Conservation (phyloP, 2,888 invertebrate species). For the Polyploca ridens region DNA sequence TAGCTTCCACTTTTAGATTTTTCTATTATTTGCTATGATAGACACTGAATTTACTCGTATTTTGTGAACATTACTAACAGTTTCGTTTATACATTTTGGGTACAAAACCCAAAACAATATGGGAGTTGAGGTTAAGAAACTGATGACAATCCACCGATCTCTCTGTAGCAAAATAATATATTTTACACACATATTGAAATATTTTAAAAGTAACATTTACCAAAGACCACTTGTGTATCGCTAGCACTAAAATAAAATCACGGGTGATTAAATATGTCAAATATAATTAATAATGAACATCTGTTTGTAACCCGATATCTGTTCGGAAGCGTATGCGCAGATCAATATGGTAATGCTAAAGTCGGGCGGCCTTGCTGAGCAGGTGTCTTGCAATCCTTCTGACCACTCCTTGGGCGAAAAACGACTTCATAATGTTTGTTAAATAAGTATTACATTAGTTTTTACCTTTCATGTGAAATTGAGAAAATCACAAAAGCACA, state of each 20-base stretch:
- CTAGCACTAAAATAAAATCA: conserved; percentile 7
- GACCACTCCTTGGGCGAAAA: conserved; percentile 14
- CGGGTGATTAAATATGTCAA: conserved; percentile 12
- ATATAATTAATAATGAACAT: conserved; percentile 52
- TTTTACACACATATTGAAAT: no score
- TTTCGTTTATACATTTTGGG: no score
- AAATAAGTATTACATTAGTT: background rate
- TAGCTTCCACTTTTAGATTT: no score
- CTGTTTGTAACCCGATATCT: conserved; percentile 55
- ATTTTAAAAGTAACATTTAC: no score
- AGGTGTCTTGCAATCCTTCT: conserved; percentile 40
- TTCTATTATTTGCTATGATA: no score
- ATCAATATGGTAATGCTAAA: conserved; percentile 39
- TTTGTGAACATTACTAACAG: no score
- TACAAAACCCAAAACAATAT: no score
- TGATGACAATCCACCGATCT: no score
- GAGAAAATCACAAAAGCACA: background rate
- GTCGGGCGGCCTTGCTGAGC: conserved; percentile 48
- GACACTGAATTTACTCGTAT: no score
- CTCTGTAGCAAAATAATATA: no score
- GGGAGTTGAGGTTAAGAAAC: no score
- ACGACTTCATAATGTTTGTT: background rate
- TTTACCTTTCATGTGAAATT: background rate
- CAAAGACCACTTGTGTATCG: background rate
- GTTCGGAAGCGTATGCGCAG: conserved; percentile 29